Conservation (phyloP, 1,140 invertebrate genomes). For the Tetragonula clypearis region DNA sequence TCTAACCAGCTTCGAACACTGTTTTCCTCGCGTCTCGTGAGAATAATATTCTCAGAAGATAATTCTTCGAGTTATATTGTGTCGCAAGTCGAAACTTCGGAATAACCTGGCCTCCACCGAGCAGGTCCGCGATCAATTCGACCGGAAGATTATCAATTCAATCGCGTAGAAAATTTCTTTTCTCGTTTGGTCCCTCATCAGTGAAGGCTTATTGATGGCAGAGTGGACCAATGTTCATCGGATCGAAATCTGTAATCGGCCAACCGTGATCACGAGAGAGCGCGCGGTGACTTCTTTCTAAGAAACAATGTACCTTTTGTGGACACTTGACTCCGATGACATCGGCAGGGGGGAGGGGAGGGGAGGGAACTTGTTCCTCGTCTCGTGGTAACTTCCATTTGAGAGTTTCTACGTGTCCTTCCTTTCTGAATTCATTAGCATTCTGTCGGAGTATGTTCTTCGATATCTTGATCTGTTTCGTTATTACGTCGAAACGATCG, state of each 20-base stretch:
- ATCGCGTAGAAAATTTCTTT: slow-evolving; percentile 51
- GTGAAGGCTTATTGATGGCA: slow-evolving; percentile 18
- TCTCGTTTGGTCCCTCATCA: slow-evolving; percentile 49
- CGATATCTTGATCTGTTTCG: neutral
- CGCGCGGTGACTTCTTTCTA: slow-evolving; percentile 47
- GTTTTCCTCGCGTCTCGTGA: neutral
- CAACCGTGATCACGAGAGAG: slow-evolving; percentile 49
- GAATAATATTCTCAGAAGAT: neutral
- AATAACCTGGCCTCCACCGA: neutral
- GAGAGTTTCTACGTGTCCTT: neutral
- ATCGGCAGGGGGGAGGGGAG: neutral
- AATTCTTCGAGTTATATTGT: no score
- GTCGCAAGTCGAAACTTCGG: no score
- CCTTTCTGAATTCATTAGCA: slow-evolving; percentile 7
- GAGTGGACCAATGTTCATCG: slow-evolving; percentile 37
- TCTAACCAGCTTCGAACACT: no score
- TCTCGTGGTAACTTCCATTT: neutral
- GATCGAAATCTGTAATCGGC: slow-evolving; percentile 49
- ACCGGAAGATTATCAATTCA: slow-evolving; percentile 48
- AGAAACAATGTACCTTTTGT: slow-evolving; percentile 36
- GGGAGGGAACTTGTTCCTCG: neutral
- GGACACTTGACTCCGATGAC: slow-evolving; percentile 11
- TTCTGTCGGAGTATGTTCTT: neutral
- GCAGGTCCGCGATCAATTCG: slow-evolving; percentile 44
- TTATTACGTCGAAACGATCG: neutral